phyloP scores from a whole-genome alignment of 2,113 vertebrate species.

The Kryptolebias marmoratus region DNA sequence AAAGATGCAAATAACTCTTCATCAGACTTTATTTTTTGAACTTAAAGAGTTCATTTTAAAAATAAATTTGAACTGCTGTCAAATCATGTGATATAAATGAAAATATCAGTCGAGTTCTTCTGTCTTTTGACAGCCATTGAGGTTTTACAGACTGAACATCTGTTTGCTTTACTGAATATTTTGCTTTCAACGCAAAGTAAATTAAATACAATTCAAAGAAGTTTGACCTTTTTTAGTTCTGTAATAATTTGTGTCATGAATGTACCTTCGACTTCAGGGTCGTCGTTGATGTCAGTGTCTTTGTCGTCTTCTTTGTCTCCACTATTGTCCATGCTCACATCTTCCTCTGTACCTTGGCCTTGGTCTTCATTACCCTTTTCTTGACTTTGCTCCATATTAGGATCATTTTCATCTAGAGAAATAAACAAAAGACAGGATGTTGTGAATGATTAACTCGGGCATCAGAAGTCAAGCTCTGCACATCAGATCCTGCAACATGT shows the following conservation, averaged over 20 bases:
- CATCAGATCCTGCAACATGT: slow-evolving; percentile 36
- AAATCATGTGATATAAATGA: too few relatives aligned
- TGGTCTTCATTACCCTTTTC: slow-evolving; percentile 29
- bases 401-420: slow-evolving; percentile 52
- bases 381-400: slow-evolving; percentile 37
- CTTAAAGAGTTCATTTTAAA: too few relatives aligned
- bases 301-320: slow-evolving; percentile 15
- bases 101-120: too few relatives aligned
- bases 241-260: background rate
- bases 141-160: background rate
- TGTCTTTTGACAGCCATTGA: background rate
- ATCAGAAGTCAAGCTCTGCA: slow-evolving; percentile 22
- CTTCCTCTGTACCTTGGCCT: slow-evolving; percentile 16
- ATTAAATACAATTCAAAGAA: background rate
- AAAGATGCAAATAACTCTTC: too few relatives aligned
- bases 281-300: slow-evolving; percentile 2
- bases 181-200: background rate
- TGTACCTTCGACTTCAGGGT: slow-evolving; percentile 52
- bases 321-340: background rate
- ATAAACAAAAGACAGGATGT: slow-evolving; percentile 6
- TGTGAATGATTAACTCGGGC: slow-evolving; percentile 31
- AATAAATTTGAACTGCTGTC: too few relatives aligned
- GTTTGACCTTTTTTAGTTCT: background rate
- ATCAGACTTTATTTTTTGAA: too few relatives aligned
- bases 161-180: background rate